Conservation (phyloP, 2,113 vertebrate species). For the Sinocyclocheilus grahami region DNA sequence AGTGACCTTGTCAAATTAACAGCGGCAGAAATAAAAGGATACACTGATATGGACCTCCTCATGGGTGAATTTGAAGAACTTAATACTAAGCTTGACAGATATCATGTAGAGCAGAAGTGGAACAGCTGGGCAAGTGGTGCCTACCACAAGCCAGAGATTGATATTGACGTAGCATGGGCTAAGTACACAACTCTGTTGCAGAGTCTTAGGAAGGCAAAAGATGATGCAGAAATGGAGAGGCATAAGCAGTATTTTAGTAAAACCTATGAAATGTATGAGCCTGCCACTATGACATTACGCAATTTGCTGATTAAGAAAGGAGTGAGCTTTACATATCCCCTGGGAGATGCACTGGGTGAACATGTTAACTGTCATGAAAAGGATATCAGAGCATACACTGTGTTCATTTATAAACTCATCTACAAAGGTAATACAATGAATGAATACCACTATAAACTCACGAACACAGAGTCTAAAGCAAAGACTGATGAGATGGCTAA, state of each 20-base stretch:
- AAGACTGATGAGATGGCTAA: not conserved
- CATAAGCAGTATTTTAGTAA: not conserved
- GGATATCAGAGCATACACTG: not conserved
- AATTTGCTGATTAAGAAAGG: not conserved
- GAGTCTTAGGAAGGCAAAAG: not conserved
- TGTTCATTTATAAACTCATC: not conserved
- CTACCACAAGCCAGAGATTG: not conserved
- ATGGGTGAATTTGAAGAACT: not conserved
- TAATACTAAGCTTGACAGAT: not conserved
- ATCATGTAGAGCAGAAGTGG: not conserved
- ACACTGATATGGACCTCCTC: not conserved
- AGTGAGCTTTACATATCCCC: fast-evolving
- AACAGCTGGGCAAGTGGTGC: not conserved
- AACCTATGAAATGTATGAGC: fast-evolving
- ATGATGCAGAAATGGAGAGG: not conserved
- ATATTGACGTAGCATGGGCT: not conserved
- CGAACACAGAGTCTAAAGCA: not conserved
- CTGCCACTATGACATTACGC: not conserved
- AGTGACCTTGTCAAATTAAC: fast-evolving
- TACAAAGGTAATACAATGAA: not conserved
- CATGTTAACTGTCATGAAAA: not conserved
- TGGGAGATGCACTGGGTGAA: not conserved
- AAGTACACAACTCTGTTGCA: not conserved
- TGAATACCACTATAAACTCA: not conserved
- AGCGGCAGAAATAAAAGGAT: not conserved